Base-by-base conservation (phyloP, 1,140 invertebrate genomes). In the Nomia melanderi region DNA sequence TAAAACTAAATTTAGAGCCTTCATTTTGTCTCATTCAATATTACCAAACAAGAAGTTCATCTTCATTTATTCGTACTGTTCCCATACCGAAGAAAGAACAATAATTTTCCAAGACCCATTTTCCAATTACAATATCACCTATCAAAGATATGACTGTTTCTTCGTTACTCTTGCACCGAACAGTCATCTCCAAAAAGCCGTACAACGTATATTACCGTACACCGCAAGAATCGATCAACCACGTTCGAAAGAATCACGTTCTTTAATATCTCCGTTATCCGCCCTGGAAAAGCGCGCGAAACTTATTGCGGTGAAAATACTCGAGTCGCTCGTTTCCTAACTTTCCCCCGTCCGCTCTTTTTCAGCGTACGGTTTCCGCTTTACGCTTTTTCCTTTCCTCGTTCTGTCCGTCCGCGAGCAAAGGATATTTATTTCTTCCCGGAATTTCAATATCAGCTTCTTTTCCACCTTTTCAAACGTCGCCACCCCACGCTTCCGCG, bases 361-460 rank as follows among this genome's bases (percentile, higher is more conserved):
- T 62, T 39, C 17, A 1, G 14, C 11, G n/a, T 11, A n/a, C 20
- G 31, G 20, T 39, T 47, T 44, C 39, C 25, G 23, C 14, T 64
- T 47, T 20, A 25, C 62, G 12, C 9, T n/a, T 31, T 65, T 47
- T 54, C 36, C 39, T 31, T 60, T 29, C 54, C 12, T 53, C 17
- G 23, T 33, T 2, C 53, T 23, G 20, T 39, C 23, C 29, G 1
- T n/a, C n/a, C 65, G 53, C 25, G 17, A 6, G 47, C 17, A 56
- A 56, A 69, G 33, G 31, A 69, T 57, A 69, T 70, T 70, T 59
- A 44, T 31, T 12, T 36, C 54, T 57, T 25, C 39, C 20, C 20
- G 53, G 29, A 33, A 71, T 71, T 60, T 71, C 69, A 47, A 59
- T 71, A 73, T 63, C 59, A 41, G 11, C 44, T 63, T 63, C 41